A percentile compares a stretch with the other conserved stretches of the same genome.
Conservation (phyloP, 2,797 vertebrate genomes). For the Cottoperca gobio region DNA sequence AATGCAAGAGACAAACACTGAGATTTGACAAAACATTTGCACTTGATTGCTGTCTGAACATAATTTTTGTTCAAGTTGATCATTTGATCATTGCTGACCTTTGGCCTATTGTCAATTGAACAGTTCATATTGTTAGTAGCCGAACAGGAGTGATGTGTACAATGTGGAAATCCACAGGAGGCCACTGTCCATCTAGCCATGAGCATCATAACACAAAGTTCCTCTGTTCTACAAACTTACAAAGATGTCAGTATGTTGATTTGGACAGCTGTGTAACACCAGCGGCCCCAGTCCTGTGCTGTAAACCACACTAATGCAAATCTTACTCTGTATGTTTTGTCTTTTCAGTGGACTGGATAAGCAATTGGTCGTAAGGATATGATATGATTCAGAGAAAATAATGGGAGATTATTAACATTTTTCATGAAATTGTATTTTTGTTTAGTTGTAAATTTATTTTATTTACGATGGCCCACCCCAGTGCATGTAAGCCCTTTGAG, state of each 20-base stretch:
- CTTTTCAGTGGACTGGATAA: constrained; percentile 90
- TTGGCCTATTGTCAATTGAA: constrained; percentile 80
- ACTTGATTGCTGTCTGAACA: constrained; percentile 36
- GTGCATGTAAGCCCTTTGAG: constrained; percentile 98
- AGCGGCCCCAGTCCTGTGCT: constrained; percentile 58
- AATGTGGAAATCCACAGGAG: constrained; percentile 79
- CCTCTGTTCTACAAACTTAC: constrained; percentile 26
- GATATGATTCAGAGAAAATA: constrained; percentile 85
- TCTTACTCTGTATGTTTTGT: constrained; percentile 87
- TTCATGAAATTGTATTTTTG: constrained; percentile 91
- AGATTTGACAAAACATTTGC: neutral
- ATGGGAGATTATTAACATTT: constrained; percentile 80
- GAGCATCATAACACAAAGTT: constrained; percentile 17
- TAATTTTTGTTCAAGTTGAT: constrained; percentile 69
- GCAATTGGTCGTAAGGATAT: constrained; percentile 88
- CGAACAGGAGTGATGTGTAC: constrained; percentile 76
- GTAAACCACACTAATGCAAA: constrained; percentile 70
- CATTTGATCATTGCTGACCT: constrained; percentile 78
- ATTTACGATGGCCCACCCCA: constrained; percentile 86
- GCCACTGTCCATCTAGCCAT: constrained; percentile 83
- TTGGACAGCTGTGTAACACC: constrained; percentile 86
- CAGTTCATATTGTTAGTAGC: constrained; percentile 78
- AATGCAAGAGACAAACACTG: neutral
- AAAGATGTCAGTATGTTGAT: constrained; percentile 36
- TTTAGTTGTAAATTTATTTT: constrained; percentile 94